Base-by-base conservation (phyloP, 37 sponge, comb jelly and placozoan species). In the Cliona cf. orientalis region DNA sequence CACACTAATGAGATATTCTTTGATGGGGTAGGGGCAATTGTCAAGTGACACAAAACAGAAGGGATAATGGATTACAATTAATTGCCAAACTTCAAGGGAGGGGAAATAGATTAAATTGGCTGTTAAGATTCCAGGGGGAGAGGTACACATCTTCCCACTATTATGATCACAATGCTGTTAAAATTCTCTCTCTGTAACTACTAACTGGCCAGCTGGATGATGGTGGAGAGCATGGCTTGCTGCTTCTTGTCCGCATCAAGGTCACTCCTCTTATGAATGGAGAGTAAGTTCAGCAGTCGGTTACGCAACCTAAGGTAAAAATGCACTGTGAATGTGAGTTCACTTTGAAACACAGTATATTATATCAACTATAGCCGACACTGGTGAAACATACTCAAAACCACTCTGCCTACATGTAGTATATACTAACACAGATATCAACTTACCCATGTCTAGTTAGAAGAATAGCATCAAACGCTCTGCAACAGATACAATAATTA, bases 381-480 rank as follows among this genome's bases (percentile, higher is more conserved):
- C 3, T 66, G 37, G 2, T 32, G 2, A 31, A 32, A 31, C 32
- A 34, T 66, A 31, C 37, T 31, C 5, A 31, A 29, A 66, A 4
- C 32, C 22, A 34, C 44, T 7, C 31, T 5, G 36, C 28, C 31
- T 71, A 43, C 71, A 43, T 45, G 26, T 42, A 45, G 17, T 49
- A 19, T 49, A 11, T 11, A 49, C 26, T 61, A n/a, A 61, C 7
- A 61, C 6, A 26, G 5, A 22, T 5, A 19, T 42, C 31, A 34
- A 71, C 83, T 69, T 84, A 90, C 90, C 34, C 31, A 31, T 73
- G 64, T 44, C 69, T 58, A 46, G 53, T 69, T 17, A 23, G 44
- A 41, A 90, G 75, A 23, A 90, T 43, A 23, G 69, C 85, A 78
- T 72, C 79, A 66, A 90, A 79, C 1, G 85, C 85, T 34, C 90